Base-by-base conservation (phyloP, 2,113 vertebrate species). In the Glaucidium brasilianum region DNA sequence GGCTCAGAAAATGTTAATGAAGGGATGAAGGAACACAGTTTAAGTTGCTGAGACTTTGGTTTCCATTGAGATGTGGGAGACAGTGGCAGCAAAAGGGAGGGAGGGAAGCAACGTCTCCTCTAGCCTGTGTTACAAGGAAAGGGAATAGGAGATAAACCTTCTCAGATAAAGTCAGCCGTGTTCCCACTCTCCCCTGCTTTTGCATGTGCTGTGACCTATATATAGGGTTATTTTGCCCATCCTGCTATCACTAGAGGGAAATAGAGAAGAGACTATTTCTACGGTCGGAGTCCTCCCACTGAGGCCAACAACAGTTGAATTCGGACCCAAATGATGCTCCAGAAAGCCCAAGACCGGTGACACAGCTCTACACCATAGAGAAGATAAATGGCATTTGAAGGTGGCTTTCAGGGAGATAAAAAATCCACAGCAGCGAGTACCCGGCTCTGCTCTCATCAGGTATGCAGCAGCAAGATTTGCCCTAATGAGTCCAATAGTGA, bases 401-500 rank as follows among this genome's bases (percentile, higher is more conserved):
- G 19, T 85, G n/a, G 37, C 34, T 77, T 80, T 35, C n/a, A 16
- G 52, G 15, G 41, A 88, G 27, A 9, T 74, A 21, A 0, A 0
- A 55, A 80, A 62, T 16, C 9, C 37, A 6, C 15, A 34, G 55
- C 15, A 35, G 22, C 0, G 0, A 1, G 16, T 69, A 21, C 52
- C 49, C 43, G 72, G 30, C 64, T 78, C 35, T 89, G 47, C 26
- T 94, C 32, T 58, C 18, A 10, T 17, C 11, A 9, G 27, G 9
- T 37, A 8, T 7, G 6, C 35, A 35, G 32, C 21, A 69, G 29
- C 7, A 10, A 67, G 19, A 15, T 81, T 43, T 53, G 12, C 58
- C 67, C 27, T 75, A 13, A 13, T 0, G 5, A 32, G 15, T 39
- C 27, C 43, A 43, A 7, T 26, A 30, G 63, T 34, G 52, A 37